Percentiles rank a stretch among this genome's conserved stretches.
Evolutionary conservation across 1,140 invertebrate species (phyloP).

Genomic region (Panulirus ornatus): DNA sequence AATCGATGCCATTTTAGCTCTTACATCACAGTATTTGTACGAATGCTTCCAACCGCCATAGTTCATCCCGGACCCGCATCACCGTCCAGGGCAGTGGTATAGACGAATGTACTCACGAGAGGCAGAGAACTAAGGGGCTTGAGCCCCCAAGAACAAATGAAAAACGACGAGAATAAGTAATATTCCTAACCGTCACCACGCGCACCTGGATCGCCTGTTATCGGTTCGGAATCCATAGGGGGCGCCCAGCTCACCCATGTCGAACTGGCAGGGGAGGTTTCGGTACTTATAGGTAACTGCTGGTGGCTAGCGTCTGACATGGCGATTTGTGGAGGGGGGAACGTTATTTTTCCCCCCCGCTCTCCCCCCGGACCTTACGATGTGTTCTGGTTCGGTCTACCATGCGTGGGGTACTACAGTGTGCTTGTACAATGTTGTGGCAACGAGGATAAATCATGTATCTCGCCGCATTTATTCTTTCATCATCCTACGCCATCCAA

Average conservation of each 20-base stretch:
- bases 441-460: too few relatives aligned
- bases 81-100: too few relatives aligned
- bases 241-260: slow-evolving; percentile 59
- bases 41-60: neutral
- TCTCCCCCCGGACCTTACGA: neutral
- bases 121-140: too few relatives aligned
- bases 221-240: slow-evolving; percentile 59
- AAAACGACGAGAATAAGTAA: slow-evolving; percentile 27
- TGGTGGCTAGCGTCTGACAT: slow-evolving; percentile 25
- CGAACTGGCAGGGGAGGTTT: slow-evolving; percentile 50
- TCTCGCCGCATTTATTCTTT: too few relatives aligned
- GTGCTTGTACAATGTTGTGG: too few relatives aligned
- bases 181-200: slow-evolving; percentile 37
- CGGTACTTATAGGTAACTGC: slow-evolving; percentile 35
- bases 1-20: neutral
- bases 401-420: too few relatives aligned
- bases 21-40: neutral
- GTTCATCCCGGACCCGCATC: too few relatives aligned
- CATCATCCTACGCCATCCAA: too few relatives aligned
- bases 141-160: neutral
- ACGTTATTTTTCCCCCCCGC: slow-evolving; percentile 16
- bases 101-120: too few relatives aligned
- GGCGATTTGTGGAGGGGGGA: slow-evolving; percentile 2
- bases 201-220: slow-evolving; percentile 69
- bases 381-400: neutral